phyloP scores from a whole-genome alignment of 1,140 invertebrate genomes.

The Drosophila lacteicornis region DNA sequence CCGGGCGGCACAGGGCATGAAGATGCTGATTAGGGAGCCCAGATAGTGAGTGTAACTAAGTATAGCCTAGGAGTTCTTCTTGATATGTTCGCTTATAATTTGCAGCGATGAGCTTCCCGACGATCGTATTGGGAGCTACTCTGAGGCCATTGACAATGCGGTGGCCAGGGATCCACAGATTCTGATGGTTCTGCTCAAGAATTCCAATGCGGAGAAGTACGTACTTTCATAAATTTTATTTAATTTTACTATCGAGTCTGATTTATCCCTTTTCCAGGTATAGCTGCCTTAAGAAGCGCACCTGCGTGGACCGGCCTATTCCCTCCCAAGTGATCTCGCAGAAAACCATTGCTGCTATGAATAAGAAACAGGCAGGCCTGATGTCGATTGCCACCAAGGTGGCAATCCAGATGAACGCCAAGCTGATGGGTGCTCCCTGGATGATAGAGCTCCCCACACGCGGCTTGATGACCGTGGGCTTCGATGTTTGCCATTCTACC shows the following conservation, averaged over 20 bases:
- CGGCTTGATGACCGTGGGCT: constrained; percentile 92
- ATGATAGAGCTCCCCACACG: constrained; percentile 88
- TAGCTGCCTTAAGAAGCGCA: constrained; percentile 93
- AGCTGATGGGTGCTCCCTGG: constrained; percentile 95
- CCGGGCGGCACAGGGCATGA: constrained; percentile 85
- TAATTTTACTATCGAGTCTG: too few species aligned
- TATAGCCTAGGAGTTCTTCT: constrained; percentile 55
- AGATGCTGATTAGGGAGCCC: constrained; percentile 80
- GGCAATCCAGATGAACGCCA: constrained; percentile 93
- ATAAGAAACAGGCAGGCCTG: constrained; percentile 84
- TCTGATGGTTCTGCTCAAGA: constrained; percentile 89
- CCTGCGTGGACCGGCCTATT: constrained; percentile 91
- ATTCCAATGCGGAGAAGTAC: constrained; percentile 86
- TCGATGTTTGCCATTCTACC: constrained; percentile 94
- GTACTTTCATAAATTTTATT: neutral
- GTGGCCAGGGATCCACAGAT: constrained; percentile 86
- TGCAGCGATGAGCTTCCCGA: constrained; percentile 78
- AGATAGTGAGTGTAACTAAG: constrained; percentile 74
- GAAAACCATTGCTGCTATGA: constrained; percentile 86
- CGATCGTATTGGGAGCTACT: constrained; percentile 86
- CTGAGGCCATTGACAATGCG: constrained; percentile 87
- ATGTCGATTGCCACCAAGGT: constrained; percentile 95
- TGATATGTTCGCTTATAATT: neutral
- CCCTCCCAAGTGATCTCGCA: constrained; percentile 90
- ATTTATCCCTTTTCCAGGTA: constrained; percentile 85